Base-by-base conservation (phyloP, 2,888 invertebrate species). In the Eretmocerus hayati region DNA sequence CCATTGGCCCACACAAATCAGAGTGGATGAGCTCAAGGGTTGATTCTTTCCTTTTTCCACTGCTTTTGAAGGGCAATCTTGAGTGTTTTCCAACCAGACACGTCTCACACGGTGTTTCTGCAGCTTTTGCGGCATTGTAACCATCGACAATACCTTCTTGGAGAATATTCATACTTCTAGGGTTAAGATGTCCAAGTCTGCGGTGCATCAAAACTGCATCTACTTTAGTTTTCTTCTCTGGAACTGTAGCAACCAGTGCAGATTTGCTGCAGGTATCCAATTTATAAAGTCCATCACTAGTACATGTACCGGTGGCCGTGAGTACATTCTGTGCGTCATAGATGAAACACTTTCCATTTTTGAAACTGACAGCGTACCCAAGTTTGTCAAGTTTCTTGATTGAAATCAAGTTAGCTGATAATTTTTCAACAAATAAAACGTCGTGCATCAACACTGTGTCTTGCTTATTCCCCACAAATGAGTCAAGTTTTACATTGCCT, bases 71-170 rank as follows among this genome's bases (percentile, higher is more conserved):
- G 8, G 58, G 49, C 18, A 22, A 23, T 38, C 57, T 51, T 2
- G 55, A 20, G 42, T 58, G 37, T 46, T 63, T 63, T 6, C 56
- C 58, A 45, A 57, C 58, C 4, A 57, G 47, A 30, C 60, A 60
- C 6, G 50, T 42, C 41, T 56, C 56, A 36, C 59, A 61, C 3
- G 39, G 39, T 16, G 20, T 20, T 20, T 18, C 9, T 13, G 13
- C 13, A 39, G 2, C 20, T 19, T 20, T 39, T n/a, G 3, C 3
- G 16, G 22, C 20, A 9, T 21, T 15, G 22, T 39, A 39, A 13
- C 39, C 39, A 4, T 39, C 21, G n/a, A 20, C 21, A 13, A 39
- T 20, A n/a, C n/a, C n/a, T 21, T 18, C 13, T 15, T 39, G 5
- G 21, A 39, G 13, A 13, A 20, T 5, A 20, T 9, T 21, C 39